phyloP scores from a whole-genome alignment of 1,140 invertebrate genomes.

The Euschistus heros region DNA sequence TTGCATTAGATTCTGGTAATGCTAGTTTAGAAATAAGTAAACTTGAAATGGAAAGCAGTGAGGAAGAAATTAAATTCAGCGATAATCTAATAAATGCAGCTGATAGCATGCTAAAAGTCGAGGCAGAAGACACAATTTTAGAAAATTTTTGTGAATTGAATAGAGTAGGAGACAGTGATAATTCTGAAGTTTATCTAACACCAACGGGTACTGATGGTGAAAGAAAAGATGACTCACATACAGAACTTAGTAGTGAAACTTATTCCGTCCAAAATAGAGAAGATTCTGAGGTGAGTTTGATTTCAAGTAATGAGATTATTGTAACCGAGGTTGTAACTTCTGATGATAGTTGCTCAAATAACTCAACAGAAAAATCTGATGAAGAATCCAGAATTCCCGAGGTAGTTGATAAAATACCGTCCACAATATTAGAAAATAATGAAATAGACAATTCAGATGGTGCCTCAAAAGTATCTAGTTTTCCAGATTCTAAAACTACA shows the following conservation, averaged over 20 bases:
- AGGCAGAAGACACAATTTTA: conserved; percentile 22
- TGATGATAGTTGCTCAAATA: conserved; percentile 26
- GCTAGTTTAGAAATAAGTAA: conserved; percentile 8
- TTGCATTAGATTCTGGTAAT: conserved; percentile 7
- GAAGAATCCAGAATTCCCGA: conserved; percentile 16
- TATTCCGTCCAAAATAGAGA: conserved; percentile 26
- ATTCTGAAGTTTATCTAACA: conserved; percentile 47
- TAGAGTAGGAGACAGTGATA: conserved; percentile 40
- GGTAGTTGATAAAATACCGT: conserved; percentile 16
- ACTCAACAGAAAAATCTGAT: conserved; percentile 4
- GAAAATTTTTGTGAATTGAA: conserved; percentile 26
- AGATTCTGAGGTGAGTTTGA: not conserved
- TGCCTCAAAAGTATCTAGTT: conserved; percentile 14
- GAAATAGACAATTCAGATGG: conserved; percentile 17
- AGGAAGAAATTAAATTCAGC: conserved; percentile 5
- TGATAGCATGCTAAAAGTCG: conserved; percentile 22
- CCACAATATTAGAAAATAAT: conserved; percentile 15
- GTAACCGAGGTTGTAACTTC: conserved; percentile 13
- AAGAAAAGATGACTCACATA: conserved; percentile 29
- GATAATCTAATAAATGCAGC: conserved; percentile 4
- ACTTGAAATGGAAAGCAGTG: conserved; percentile 2
- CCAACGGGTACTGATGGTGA: conserved; percentile 43
- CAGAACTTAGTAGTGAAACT: conserved; percentile 27
- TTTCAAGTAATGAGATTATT: conserved; percentile 8
- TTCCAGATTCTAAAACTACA: conserved; percentile 6